These are phyloP conservation scores for Atopsyche davidsoni DNA, from an alignment of 1,140 invertebrate genomes.

Conservation along the genomic window DNA sequence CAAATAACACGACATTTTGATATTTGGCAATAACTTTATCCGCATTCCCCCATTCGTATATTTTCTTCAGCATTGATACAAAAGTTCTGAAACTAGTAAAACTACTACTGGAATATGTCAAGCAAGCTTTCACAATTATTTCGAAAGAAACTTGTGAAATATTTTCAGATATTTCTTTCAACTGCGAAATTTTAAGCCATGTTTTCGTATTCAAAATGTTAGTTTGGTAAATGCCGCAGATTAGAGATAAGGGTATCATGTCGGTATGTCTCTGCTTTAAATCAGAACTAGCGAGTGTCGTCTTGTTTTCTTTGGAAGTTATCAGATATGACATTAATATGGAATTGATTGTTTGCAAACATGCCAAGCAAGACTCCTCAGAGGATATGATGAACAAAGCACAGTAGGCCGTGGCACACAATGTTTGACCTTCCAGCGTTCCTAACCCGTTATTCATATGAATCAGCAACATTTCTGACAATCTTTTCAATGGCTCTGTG, in stretches of 20 bases:
- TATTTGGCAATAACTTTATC: slow-evolving; percentile 33
- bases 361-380: slow-evolving; percentile 8
- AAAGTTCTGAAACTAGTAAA: slow-evolving; percentile 43
- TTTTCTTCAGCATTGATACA: slow-evolving; percentile 37
- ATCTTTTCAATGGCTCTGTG: background rate
- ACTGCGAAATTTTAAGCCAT: slow-evolving; percentile 13
- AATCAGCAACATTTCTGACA: slow-evolving; percentile 9
- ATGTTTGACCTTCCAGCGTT: slow-evolving; percentile 12
- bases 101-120: slow-evolving; percentile 39
- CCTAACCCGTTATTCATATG: slow-evolving; percentile 3
- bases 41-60: slow-evolving; percentile 33
- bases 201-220: slow-evolving; percentile 34
- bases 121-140: slow-evolving; percentile 36
- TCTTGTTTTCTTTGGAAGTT: slow-evolving; percentile 16
- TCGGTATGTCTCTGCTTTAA: slow-evolving; percentile 13
- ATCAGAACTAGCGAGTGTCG: too few relatives aligned
- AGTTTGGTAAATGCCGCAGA: slow-evolving; percentile 45
- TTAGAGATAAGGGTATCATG: slow-evolving; percentile 30
- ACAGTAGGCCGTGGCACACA: slow-evolving; percentile 11
- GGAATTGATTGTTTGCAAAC: slow-evolving; percentile 31
- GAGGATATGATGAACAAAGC: slow-evolving; percentile 12
- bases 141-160: slow-evolving; percentile 33
- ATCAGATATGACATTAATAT: slow-evolving; percentile 17
- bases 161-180: slow-evolving; percentile 13
- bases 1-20: slow-evolving; percentile 35